A percentile compares a stretch with the other conserved stretches of the same genome.
Conservation (phyloP, 1,140 invertebrate genomes). For the Neomicropteryx cornuta region DNA sequence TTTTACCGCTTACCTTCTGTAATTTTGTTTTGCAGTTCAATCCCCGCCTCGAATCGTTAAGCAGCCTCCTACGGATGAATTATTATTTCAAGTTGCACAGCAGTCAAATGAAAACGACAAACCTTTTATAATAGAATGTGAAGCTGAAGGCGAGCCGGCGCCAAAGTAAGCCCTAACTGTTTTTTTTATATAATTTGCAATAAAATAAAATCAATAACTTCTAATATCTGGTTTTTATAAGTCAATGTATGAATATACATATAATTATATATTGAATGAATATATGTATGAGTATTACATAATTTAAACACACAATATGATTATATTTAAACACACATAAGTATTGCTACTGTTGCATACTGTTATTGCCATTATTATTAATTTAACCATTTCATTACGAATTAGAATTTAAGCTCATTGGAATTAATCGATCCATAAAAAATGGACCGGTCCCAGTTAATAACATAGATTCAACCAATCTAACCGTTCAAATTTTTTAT, state of each 20-base stretch:
- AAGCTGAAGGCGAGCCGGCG: slow-evolving; percentile 83
- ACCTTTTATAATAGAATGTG: slow-evolving; percentile 90
- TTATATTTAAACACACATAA: slow-evolving; percentile 5
- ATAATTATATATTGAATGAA: slow-evolving; percentile 3
- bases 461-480: no score
- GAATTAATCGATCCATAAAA: no score
- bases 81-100: slow-evolving; percentile 82
- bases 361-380: no score
- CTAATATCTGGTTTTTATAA: no score
- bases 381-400: no score
- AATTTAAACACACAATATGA: slow-evolving; percentile 3
- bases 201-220: no score
- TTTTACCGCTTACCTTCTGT: no score
- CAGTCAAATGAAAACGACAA: slow-evolving; percentile 77
- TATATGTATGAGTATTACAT: neutral
- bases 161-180: slow-evolving; percentile 56
- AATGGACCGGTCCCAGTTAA: no score
- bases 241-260: no score
- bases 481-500: no score
- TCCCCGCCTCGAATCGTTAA: slow-evolving; percentile 81
- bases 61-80: slow-evolving; percentile 81
- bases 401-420: no score
- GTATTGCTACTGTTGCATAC: no score
- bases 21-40: slow-evolving; percentile 60
- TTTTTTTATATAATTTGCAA: neutral